phyloP scores from a whole-genome alignment of 2,888 invertebrate genomes.

The Pseudolycoriella hygida region DNA sequence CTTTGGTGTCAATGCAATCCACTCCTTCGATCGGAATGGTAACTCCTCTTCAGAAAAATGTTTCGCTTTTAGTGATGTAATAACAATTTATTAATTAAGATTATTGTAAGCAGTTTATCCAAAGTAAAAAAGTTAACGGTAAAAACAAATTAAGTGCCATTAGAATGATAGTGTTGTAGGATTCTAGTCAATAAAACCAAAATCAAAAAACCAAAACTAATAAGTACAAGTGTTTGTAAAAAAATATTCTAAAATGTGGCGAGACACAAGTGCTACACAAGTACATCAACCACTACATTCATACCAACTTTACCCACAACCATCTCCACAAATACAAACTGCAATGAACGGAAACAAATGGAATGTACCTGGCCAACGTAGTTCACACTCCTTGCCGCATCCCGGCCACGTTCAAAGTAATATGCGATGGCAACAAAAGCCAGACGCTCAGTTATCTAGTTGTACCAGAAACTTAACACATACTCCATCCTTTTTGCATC shows the following conservation, averaged over 20 bases:
- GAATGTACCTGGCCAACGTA: constrained; percentile 13
- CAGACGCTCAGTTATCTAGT: constrained; percentile 5
- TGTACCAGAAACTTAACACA: constrained; percentile 12
- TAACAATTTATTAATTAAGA: no score
- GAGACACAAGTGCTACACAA: constrained; percentile 9
- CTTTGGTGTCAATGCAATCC: no score
- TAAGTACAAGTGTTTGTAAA: constrained; percentile 4
- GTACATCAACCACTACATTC: constrained; percentile 8
- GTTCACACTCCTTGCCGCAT: constrained; percentile 17
- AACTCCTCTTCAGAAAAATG: no score
- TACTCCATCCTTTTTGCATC: constrained; percentile 12
- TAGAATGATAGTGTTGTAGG: no score
- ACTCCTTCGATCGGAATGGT: no score
- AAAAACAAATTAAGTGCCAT: no score
- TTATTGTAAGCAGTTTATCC: no score
- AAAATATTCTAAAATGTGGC: constrained; percentile 9
- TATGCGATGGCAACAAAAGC: constrained; percentile 12
- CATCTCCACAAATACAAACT: constrained; percentile 4
- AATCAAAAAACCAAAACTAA: background rate
- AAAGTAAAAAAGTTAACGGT: no score
- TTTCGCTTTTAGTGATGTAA: no score
- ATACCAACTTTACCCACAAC: constrained; percentile 13
- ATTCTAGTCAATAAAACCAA: no score
- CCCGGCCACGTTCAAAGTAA: constrained; percentile 16
- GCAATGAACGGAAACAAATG: constrained; percentile 3